Evolutionary conservation across 2,113 vertebrate genomes (phyloP), one percentile per base, ranked within the genome.

Genomic region (Forbesichthys agassizii): DNA sequence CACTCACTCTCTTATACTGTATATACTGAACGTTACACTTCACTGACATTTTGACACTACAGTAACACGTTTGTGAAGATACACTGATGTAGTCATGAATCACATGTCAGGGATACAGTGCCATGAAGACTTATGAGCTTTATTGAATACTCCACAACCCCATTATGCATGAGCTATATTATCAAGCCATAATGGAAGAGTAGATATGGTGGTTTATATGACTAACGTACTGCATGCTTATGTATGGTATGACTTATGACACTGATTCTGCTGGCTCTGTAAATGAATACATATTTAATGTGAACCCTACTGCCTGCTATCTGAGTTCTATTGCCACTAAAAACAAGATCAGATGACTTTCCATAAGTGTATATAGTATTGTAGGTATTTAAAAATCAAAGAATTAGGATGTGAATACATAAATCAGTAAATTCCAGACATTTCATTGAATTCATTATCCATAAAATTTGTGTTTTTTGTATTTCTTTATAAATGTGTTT

Each of bases 211-310:
- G 82, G 85, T 83, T 82, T 84, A 83, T 81, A 75, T 69, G 27
- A 27, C 27, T 73, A 71, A 63, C 78, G 86, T 81, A 84, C 82
- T 90, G 84, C 77, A 70, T 27, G 20, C 60, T 67, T 33, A 70
- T 27, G 59, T 78, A 84, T 88, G 82, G 59, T 78, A 85, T 88
- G 82, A 90, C 88, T 90, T 88, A 89, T 88, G 36, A 42, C 36
- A 42, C 81, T 85, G 89, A 86, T 69, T 70, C 79, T 75, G 74
- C 71, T 80, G 80, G 61, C 73, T 81, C 73, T 89, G 81, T 88
- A 88, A 89, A 87, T 88, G 88, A 85, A 86, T 85, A 88, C 86
- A 87, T 89, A 88, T 88, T 89, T 90, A 84, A 90, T 89, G 59
- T 68, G 75, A 73, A 84, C 84, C 82, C 83, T 77, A 65, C 68